Percentiles rank a stretch among this genome's conserved stretches.
phyloP scores from a whole-genome alignment of 64 coral and sea anemone species.

The Cladopsammia gracilis region DNA sequence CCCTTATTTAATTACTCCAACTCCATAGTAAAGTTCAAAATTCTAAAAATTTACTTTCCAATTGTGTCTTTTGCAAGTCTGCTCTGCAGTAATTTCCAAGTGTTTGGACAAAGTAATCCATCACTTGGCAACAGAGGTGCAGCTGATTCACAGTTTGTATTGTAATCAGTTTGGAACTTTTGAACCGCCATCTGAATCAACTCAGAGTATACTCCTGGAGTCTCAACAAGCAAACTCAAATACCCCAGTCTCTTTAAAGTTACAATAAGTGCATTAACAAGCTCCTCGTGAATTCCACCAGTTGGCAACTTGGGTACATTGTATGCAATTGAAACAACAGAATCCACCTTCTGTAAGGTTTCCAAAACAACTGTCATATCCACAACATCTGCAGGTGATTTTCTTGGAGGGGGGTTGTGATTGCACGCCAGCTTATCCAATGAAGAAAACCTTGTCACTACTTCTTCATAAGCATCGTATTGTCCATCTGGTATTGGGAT shows the following conservation, averaged over 20 bases:
- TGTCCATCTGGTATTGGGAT: conserved; percentile 69
- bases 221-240: conserved; percentile 60
- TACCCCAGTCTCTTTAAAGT: conserved; percentile 62
- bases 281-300: conserved; percentile 23
- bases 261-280: conserved; percentile 15
- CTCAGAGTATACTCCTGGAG: conserved; percentile 57
- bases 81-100: conserved; percentile 48
- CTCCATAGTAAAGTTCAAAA: conserved; percentile 5
- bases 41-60: conserved; percentile 2
- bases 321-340: not conserved
- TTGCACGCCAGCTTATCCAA: conserved; percentile 59
- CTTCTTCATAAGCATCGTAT: conserved; percentile 51
- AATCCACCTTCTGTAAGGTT: conserved; percentile 10
- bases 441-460: conserved; percentile 63
- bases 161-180: conserved; percentile 83
- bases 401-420: not conserved
- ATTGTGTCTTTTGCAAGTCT: not conserved
- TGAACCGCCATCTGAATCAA: conserved; percentile 63
- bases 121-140: conserved; percentile 32
- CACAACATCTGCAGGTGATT: conserved; percentile 11
- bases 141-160: conserved; percentile 17
- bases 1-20: conserved; percentile 18
- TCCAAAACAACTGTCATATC: conserved; percentile 4
- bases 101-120: conserved; percentile 61
- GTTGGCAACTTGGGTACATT: conserved; percentile 15